phyloP scores from a whole-genome alignment of 2,888 invertebrate genomes.

The Parnassius mnemosyne region DNA sequence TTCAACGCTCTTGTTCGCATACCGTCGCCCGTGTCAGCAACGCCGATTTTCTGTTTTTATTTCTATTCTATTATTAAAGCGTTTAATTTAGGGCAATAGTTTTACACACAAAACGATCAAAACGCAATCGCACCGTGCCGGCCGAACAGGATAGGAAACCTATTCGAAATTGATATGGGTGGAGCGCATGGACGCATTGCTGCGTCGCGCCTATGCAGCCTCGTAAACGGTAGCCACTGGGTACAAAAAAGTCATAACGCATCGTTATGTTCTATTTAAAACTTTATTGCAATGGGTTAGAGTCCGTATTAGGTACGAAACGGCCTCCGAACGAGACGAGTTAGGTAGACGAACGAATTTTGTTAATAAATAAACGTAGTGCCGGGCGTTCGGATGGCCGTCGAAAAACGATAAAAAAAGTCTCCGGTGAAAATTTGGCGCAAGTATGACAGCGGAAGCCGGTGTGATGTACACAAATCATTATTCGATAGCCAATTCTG shows the following conservation, averaged over 20 bases:
- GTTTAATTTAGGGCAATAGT: slow-evolving; percentile 79
- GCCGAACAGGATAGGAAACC: slow-evolving; percentile 76
- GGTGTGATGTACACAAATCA: slow-evolving; percentile 70
- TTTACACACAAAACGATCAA: slow-evolving; percentile 77
- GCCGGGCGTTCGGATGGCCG: slow-evolving; percentile 60
- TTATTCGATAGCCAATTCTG: slow-evolving; percentile 68
- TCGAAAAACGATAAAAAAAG: slow-evolving; percentile 67
- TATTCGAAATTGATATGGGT: slow-evolving; percentile 80
- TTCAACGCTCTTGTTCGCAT: slow-evolving; percentile 40
- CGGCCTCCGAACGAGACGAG: slow-evolving; percentile 45
- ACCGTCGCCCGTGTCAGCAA: slow-evolving; percentile 57
- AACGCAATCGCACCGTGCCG: slow-evolving; percentile 70
- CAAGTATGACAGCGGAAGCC: slow-evolving; percentile 72
- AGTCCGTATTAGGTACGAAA: slow-evolving; percentile 38
- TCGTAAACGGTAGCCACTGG: slow-evolving; percentile 66
- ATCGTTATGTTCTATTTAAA: slow-evolving; percentile 34
- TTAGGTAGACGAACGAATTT: slow-evolving; percentile 72
- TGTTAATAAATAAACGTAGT: slow-evolving; percentile 79
- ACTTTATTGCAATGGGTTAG: slow-evolving; percentile 45
- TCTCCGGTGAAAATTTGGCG: slow-evolving; percentile 67
- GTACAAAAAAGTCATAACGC: slow-evolving; percentile 48
- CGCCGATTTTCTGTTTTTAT: slow-evolving; percentile 62
- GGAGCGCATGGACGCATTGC: slow-evolving; percentile 67
- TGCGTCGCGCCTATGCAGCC: slow-evolving; percentile 71
- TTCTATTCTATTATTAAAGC: slow-evolving; percentile 78